Evolutionary conservation across 2,888 invertebrate genomes (phyloP).

Genomic region (Acholoe squamosa): DNA sequence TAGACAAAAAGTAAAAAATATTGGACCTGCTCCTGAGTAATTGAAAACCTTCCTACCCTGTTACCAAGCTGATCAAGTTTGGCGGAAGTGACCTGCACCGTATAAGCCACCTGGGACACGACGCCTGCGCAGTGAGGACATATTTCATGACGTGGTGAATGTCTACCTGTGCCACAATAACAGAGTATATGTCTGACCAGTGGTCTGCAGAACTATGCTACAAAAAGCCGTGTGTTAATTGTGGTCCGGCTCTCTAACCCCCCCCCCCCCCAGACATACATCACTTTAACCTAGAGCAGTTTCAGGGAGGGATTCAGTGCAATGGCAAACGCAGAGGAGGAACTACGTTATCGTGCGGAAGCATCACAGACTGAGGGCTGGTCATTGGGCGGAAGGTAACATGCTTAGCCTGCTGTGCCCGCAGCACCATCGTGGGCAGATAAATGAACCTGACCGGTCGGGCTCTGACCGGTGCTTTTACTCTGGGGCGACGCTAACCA

Average conservation of each 20-base stretch:
- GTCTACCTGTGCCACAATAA: not conserved
- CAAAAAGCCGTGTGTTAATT: not conserved
- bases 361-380: not conserved
- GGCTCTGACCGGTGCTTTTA: not conserved
- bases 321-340: not conserved
- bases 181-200: not conserved
- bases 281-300: not conserved
- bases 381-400: conserved; percentile 23
- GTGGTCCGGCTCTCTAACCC: not conserved
- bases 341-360: not conserved
- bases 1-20: not conserved
- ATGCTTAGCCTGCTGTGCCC: not conserved
- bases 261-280: not conserved
- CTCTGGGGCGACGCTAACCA: not conserved
- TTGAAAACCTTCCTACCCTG: not conserved
- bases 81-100: not conserved
- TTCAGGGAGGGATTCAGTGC: not conserved
- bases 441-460: conserved; percentile 7
- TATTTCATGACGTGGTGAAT: not conserved
- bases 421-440: not conserved
- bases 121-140: conserved; percentile 12
- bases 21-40: not conserved
- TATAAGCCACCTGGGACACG: not conserved
- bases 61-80: not conserved
- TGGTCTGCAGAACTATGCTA: not conserved